Evolutionary conservation across 2,797 vertebrate species (phyloP), one percentile per base, ranked within the genome.

Genomic region (Liparis tanakae): DNA sequence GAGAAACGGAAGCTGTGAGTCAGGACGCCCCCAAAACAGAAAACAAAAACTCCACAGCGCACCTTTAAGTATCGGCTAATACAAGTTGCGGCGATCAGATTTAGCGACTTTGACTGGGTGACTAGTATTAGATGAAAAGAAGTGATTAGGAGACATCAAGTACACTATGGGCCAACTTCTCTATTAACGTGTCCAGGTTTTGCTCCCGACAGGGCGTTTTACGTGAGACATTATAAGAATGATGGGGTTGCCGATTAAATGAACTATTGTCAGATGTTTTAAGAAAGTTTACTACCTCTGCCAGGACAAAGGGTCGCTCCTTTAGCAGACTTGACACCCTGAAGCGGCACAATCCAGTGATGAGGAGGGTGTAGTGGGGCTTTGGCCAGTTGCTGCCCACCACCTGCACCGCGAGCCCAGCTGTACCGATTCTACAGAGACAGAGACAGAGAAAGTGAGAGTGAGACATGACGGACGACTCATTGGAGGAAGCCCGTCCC

Each of bases 341-440:
- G 76, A 99, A 99, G 2, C 97, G 95, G 86, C 98, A 99, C 14
- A 99, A 81, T 41, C 98, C 98, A 0, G 98, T 99, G 67, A 99
- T 95, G 84, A 99, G 95, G 86, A 99, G 75, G 0, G 96, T 99
- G 67, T 97, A 99, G 90, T 99, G 98, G 0, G 98, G 97, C 84
- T 98, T 99, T 0, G 98, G 98, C 97, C 98, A 99, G 89, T 99
- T 99, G 85, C 98, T 99, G 25, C 98, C 98, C 63, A 98, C 97
- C 17, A 99, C 97, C 85, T 99, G 98, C 51, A 99, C 95, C 0
- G 96, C 96, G 72, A 99, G 87, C 0, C 97, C 98, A 0, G 97
- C 98, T 0, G 97, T 98, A 33, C 97, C 98, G 44, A 98, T 97
- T 81, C 98, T 99, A 14, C 17, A 65, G 15, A 71, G 8, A 68